Conservation (phyloP, 1,140 invertebrate genomes). For the Babylonia areolata region DNA sequence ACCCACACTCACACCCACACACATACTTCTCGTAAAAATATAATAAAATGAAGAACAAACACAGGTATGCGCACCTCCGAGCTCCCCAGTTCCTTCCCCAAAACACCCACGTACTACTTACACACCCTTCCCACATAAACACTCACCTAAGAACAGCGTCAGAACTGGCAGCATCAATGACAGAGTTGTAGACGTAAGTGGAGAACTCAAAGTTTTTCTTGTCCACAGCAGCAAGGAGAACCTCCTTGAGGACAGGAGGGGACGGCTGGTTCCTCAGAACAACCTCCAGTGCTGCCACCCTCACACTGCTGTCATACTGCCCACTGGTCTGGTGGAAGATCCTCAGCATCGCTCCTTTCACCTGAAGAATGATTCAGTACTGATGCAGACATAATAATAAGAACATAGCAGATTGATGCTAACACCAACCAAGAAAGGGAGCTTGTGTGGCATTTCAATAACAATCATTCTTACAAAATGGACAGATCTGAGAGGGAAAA, state of each 20-base stretch:
- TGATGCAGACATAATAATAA: too few relatives aligned
- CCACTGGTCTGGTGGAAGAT: slow-evolving; percentile 70
- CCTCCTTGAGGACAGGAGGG: slow-evolving; percentile 54
- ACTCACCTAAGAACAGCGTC: slow-evolving; percentile 61
- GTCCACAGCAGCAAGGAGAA: slow-evolving; percentile 58
- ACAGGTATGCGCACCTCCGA: too few relatives aligned
- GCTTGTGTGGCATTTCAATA: too few relatives aligned
- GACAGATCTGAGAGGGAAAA: too few relatives aligned
- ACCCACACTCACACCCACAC: too few relatives aligned
- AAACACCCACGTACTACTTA: too few relatives aligned
- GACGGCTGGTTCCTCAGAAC: slow-evolving; percentile 58
- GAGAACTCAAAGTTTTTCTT: slow-evolving; percentile 67
- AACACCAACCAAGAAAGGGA: too few relatives aligned
- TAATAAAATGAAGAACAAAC: too few relatives aligned
- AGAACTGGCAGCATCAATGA: slow-evolving; percentile 59
- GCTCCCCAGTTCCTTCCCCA: too few relatives aligned
- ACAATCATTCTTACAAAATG: too few relatives aligned
- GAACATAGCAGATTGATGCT: too few relatives aligned
- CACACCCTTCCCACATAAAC: slow-evolving; percentile 25
- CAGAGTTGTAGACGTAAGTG: slow-evolving; percentile 62
- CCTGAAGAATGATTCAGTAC: slow-evolving; percentile 62
- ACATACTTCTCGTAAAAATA: too few relatives aligned
- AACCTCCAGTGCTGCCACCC: slow-evolving; percentile 63
- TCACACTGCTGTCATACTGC: slow-evolving; percentile 69
- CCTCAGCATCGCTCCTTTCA: slow-evolving; percentile 55